phyloP scores from a whole-genome alignment of 1,140 invertebrate genomes.

The Atopsyche davidsoni region DNA sequence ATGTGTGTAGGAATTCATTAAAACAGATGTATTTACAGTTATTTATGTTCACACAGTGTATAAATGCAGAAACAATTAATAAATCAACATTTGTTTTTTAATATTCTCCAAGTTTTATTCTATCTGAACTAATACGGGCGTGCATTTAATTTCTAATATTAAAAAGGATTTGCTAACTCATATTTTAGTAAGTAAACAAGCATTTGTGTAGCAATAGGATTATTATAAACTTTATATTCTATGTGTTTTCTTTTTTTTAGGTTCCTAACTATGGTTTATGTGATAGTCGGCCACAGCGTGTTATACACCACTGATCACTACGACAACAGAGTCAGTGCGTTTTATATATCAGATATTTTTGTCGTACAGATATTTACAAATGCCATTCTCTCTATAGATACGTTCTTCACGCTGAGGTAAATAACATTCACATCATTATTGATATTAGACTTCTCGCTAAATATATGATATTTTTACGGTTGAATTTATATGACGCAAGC shows the following conservation, averaged over 20 bases:
- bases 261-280: slow-evolving; percentile 19
- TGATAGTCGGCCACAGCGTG: slow-evolving; percentile 12
- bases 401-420: slow-evolving; percentile 21
- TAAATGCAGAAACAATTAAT: background rate
- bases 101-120: background rate
- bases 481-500: too few species aligned
- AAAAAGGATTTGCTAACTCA: too few species aligned
- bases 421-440: background rate
- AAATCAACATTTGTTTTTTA: background rate
- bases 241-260: slow-evolving; percentile 12
- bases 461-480: too few species aligned
- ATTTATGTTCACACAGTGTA: too few species aligned
- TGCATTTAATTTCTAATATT: too few species aligned
- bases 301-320: slow-evolving; percentile 14
- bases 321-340: slow-evolving; percentile 7
- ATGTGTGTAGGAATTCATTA: background rate
- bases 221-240: background rate
- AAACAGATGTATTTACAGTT: too few species aligned
- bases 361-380: slow-evolving; percentile 12
- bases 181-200: too few species aligned
- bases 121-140: background rate
- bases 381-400: slow-evolving; percentile 14
- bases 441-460: too few species aligned
- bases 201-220: too few species aligned
- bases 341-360: slow-evolving; percentile 13